Evolutionary conservation across 2,797 vertebrate genomes (phyloP), one percentile per base, ranked within the genome.

Genomic region (Phrynocephalus forsythii): DNA sequence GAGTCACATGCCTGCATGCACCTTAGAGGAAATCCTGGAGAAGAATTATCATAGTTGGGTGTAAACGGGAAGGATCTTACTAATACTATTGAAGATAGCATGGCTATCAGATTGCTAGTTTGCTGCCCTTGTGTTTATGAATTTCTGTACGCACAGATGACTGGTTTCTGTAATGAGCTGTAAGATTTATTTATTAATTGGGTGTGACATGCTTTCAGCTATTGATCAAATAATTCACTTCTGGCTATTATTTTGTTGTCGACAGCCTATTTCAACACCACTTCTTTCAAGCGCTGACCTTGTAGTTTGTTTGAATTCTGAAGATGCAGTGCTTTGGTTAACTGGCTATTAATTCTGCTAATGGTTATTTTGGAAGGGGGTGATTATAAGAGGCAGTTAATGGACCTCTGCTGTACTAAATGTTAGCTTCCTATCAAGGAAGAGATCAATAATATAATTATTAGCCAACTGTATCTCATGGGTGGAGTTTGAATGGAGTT

Each of bases 311-410:
- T 79, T 83, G 48, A 86, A 86, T 63, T 87, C 48, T 89, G 87
- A 92, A 93, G 52, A 33, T 87, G 80, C 92, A 91, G 92, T 89
- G 86, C 67, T 78, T 94, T 92, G 30, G 85, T 84, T 94, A 94
- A 93, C 91, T 92, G 88, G 33, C 68, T 92, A 82, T 93, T 95
- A 94, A 93, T 95, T 95, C 94, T 4, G 11, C 86, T 93, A 94
- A 94, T 94, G 50, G 76, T 48, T 93, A 76, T 20, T 88, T 94
- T 92, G 92, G 90, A 87, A 94, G 91, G 92, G 86, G 80, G 90
- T 94, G 87, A 92, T 94, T 88, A 91, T 90, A 89, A 92, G 91
- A 91, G 85, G 67, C 89, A 56, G 52, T 89, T 95, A 95, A 93
- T 90, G 91, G 90, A 68, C 83, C 73, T 93, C 86, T 85, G 52